phyloP scores from a whole-genome alignment of 2,113 vertebrate genomes.

The Desmodus rotundus region DNA sequence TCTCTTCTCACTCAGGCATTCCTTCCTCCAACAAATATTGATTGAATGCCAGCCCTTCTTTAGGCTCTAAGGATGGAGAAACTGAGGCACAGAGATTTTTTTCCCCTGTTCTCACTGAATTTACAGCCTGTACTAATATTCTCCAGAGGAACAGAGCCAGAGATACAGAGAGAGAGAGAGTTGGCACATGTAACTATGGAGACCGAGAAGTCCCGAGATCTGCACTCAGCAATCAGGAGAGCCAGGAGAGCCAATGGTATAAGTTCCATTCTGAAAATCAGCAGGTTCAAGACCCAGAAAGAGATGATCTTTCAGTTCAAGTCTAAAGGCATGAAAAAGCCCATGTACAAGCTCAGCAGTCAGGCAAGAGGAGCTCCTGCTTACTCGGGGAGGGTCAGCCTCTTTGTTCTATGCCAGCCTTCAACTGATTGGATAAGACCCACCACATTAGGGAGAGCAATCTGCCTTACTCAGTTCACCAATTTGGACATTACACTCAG shows the following conservation, averaged over 20 bases:
- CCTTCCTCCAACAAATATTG: not conserved
- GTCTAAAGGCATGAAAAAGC: not conserved
- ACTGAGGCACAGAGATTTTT: not conserved
- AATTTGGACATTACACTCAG: too few relatives aligned
- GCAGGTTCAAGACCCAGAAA: not conserved
- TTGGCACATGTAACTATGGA: not conserved
- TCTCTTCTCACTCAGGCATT: not conserved
- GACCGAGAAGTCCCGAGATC: not conserved
- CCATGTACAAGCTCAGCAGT: not conserved
- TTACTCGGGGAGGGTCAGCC: not conserved
- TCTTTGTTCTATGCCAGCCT: not conserved
- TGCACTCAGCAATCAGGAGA: not conserved
- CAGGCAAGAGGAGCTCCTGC: not conserved
- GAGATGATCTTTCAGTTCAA: not conserved
- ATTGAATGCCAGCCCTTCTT: not conserved
- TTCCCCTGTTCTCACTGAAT: not conserved
- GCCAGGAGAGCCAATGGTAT: not conserved
- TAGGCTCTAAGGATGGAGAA: not conserved
- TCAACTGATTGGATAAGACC: too few relatives aligned
- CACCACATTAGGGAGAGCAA: too few relatives aligned
- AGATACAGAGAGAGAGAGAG: not conserved
- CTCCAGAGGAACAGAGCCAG: not conserved
- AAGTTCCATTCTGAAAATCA: not conserved
- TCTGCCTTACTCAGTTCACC: too few relatives aligned
- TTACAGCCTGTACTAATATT: not conserved